Evolutionary conservation across 2,797 vertebrate genomes (phyloP), one percentile per base, ranked within the genome.

Genomic region (Sebastes matsubarae): DNA sequence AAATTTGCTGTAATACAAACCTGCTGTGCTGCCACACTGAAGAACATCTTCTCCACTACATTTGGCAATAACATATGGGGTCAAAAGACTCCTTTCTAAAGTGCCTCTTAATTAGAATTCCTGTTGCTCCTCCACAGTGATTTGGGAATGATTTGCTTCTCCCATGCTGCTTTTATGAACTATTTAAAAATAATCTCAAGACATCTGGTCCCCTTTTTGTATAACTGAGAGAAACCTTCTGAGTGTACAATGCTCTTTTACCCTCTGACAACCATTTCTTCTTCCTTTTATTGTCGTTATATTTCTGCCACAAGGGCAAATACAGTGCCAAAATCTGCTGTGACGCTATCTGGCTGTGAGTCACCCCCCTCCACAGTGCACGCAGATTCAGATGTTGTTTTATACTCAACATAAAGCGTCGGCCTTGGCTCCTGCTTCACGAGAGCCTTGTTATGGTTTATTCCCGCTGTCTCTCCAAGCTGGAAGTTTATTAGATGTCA

Each of bases 31-130:
- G 65, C 27, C 36, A 25, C 32, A 25, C 61, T 50, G 63, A 73
- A 55, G 25, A 67, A 58, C 50, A 30, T 38, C 38, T 29, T 65
- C 29, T 50, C 14, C 14, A 5, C 63, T 42, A 13, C 59, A 61
- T 29, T 77, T 52, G 60, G 38, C 82, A 54, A n/a, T 54, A 54
- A 54, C 18, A 77, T 66, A 24, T 59, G 74, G 52, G 77, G 79
- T 79, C 71, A 68, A 79, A 71, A 42, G 30, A 81, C 58, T 76
- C 4, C 14, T 68, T 58, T 72, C 68, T 38, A 7, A 79, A 84
- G 68, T 69, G 68, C 5, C n/a, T 77, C 52, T 67, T 83, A 81
- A 89, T 89, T 79, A 79, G 63, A 79, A 77, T 78, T 83, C 30
- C 70, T 74, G 64, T 55, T 67, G 65, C 4, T 12, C 16, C 36